Percentiles rank a stretch among this genome's conserved stretches.
Conservation (phyloP, 2,797 vertebrate genomes). For the Myotis findleyi region DNA sequence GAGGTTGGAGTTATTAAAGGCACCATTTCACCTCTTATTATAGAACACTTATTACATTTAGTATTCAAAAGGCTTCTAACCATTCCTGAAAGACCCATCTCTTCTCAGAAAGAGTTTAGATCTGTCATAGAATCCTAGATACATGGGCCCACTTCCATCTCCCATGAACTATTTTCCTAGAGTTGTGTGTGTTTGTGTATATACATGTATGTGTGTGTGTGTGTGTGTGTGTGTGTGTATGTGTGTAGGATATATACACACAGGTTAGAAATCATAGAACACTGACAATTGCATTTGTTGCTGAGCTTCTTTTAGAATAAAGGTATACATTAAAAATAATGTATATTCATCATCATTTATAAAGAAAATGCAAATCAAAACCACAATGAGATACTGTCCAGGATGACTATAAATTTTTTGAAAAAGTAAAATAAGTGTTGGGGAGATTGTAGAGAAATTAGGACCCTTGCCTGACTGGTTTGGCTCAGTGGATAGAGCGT, state of each 20-base stretch:
- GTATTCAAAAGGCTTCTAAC: background rate
- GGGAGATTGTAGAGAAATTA: background rate
- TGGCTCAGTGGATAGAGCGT: too few relatives aligned
- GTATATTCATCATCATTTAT: background rate
- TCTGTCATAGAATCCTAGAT: background rate
- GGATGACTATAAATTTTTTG: background rate
- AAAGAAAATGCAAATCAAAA: conserved; percentile 1
- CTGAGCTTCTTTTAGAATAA: background rate
- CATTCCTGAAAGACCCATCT: background rate
- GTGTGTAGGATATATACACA: background rate
- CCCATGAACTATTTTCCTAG: background rate
- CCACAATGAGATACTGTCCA: background rate
- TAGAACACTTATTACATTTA: background rate
- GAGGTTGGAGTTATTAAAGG: background rate
- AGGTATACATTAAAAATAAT: background rate
- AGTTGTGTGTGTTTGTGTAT: too few relatives aligned
- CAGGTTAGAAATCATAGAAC: background rate
- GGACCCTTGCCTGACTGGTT: too few relatives aligned
- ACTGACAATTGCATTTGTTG: background rate
- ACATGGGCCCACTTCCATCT: background rate
- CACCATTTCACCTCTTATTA: background rate
- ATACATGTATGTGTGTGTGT: background rate
- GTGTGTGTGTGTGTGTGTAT: too few relatives aligned
- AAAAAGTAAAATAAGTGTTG: background rate
- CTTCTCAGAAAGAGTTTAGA: background rate